These are phyloP conservation scores for Amblyraja radiata DNA, from an alignment of 2,797 vertebrate genomes.

Conservation along the genomic window DNA sequence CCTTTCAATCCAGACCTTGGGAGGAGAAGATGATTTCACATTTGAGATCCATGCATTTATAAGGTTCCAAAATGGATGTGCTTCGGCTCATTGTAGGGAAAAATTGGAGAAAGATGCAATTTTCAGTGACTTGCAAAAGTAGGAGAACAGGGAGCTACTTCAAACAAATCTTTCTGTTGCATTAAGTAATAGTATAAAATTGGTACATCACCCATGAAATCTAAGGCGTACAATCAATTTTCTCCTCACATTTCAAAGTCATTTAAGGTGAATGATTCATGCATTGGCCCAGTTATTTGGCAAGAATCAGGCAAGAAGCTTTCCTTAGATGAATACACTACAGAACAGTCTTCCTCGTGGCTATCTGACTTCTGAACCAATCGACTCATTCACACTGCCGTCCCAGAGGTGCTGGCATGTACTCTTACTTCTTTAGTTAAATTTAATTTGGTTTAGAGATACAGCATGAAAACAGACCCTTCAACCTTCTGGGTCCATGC, in stretches of 20 bases:
- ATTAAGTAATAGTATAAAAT: background rate
- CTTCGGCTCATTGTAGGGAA: background rate
- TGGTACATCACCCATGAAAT: background rate
- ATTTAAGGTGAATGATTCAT: background rate
- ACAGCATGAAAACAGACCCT: too few species aligned
- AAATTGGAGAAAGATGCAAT: background rate
- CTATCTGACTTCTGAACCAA: too few species aligned
- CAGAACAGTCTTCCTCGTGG: too few species aligned
- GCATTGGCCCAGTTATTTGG: background rate
- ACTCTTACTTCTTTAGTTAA: too few species aligned
- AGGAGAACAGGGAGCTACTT: background rate
- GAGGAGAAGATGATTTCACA: background rate
- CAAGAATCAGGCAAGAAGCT: background rate
- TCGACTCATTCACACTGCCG: too few species aligned
- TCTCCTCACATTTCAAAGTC: background rate
- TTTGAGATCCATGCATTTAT: background rate
- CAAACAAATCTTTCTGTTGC: background rate
- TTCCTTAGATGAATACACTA: too few species aligned
- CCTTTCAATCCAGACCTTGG: background rate
- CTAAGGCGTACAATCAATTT: background rate
- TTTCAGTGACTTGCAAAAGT: background rate
- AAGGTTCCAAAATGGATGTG: background rate
- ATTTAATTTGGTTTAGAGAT: too few species aligned
- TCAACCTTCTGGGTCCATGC: too few species aligned
- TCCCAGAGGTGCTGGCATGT: too few species aligned